Evolutionary conservation across 2,113 vertebrate genomes (phyloP), one percentile per base, ranked within the genome.

Genomic region (Cathartes aura): DNA sequence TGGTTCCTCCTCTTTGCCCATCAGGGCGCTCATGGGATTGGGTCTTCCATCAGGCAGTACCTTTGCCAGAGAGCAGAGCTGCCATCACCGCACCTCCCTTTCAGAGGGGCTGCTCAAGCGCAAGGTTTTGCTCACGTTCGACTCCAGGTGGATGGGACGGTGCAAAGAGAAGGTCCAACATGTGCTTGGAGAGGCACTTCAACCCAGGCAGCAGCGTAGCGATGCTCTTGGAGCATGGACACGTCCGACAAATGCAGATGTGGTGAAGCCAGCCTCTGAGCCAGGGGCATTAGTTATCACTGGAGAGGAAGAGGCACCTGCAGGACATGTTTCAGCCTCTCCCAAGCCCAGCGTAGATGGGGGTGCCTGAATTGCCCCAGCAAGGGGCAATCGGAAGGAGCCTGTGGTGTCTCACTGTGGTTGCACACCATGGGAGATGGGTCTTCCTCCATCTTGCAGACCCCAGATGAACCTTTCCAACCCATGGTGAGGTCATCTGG

Each of bases 121-220:
- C 26, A 9, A 13, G 5, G 30, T 48, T 67, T 52, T 48, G 22
- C 67, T 74, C n/a, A 19, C 0, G 1, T 30, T 40, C 0, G 4
- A 6, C 16, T 38, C 14, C 11, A 18, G 29, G 32, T 43, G 42
- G 32, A 16, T 53, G 24, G 30, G 34, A 13, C 14, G 18, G 30
- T 36, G 40, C 30, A 20, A 78, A 66, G 52, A 36, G 66, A 45
- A 60, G 40, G 59, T 42, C 40, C 53, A 42, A 9, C 5, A 2
- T 2, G 8, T 32, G 18, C 66, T 59, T 38, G 50, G 24, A 40
- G 64, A 52, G 43, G 11, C 56, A 47, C 66, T 47, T 53, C n/a
- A 24, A 19, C 22, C 7, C 78, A 18, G 21, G 34, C 38, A 83
- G 43, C 47, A 68, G 38, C 1, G 0, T 5, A 24, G 52, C 0